Evolutionary conservation across 1,140 invertebrate genomes (phyloP), one percentile per base, ranked within the genome.

Genomic region (Drosophila takahashii): DNA sequence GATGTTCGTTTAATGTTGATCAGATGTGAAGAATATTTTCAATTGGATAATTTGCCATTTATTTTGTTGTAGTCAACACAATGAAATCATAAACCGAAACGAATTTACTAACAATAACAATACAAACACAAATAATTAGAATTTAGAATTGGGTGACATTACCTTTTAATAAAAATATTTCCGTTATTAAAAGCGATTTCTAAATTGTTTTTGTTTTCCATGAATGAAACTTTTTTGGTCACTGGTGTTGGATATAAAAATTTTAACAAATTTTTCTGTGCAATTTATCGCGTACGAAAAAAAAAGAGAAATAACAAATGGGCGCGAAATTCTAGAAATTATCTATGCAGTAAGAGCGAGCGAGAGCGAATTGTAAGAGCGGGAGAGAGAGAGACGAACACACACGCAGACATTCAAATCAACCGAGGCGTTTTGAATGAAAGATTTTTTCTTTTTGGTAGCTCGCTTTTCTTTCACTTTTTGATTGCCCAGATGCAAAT

Each of bases 161-260:
- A 92, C 90, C 90, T 92, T 92, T 92, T 92, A 76, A 90, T 91
- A 90, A 92, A 92, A 71, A 92, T 90, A 92, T 91, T 91, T 80
- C 90, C 90, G 85, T 91, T 92, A 90, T 92, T 92, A 90, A 92
- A 92, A 64, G 90, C 90, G 83, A 92, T 92, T 87, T 92, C 90
- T 76, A 92, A 81, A 79, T 92, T 90, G 67, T 90, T 92, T 92
- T 92, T 90, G 81, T 91, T 92, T 90, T 90, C 90, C 90, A 92
- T 92, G 89, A 91, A 91, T 90, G 85, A 89, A 75, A 67, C 45
- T 65, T 64, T 77, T 66, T 41, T 77, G 65, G 58, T 65, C 56
- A 64, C 75, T 57, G 58, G 27, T 62, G 54, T 27, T 51, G 36
- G 8, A 66, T 61, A 44, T 48, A 65, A 52, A 11, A 16, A 41